A percentile compares a stretch with the other conserved stretches of the same genome.
Evolutionary conservation across 2,797 vertebrate genomes (phyloP).

Genomic region (Ibycter americanus): DNA sequence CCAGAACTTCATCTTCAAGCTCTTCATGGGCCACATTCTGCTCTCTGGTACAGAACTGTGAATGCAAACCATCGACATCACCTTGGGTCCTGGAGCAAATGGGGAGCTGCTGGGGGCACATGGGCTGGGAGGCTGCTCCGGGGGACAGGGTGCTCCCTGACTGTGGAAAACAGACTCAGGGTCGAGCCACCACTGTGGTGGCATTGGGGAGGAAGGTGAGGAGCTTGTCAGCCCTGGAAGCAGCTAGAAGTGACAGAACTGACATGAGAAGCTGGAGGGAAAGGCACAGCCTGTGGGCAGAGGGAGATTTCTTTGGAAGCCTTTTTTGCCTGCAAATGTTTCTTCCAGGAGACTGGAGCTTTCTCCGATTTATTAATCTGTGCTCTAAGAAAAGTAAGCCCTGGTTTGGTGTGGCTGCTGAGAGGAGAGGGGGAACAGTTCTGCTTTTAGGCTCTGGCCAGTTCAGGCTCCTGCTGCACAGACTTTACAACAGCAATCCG

Average conservation of each 20-base stretch:
- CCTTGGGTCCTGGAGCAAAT: not conserved
- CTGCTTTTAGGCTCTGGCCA: not conserved
- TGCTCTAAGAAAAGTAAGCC: not conserved
- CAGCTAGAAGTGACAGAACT: not conserved
- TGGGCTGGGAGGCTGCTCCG: not conserved
- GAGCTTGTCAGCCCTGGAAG: not conserved
- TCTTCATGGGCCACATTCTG: not conserved
- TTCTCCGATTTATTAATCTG: not conserved
- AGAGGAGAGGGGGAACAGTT: not conserved
- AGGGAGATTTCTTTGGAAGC: not conserved
- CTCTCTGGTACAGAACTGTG: not conserved
- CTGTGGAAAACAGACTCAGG: not conserved
- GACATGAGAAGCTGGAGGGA: not conserved
- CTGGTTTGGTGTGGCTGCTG: not conserved
- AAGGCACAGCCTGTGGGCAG: not conserved
- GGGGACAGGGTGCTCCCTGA: not conserved
- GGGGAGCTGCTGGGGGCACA: not conserved
- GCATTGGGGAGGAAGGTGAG: not conserved
- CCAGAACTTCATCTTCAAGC: not conserved
- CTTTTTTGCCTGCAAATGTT: accelerated
- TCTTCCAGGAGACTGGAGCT: not conserved
- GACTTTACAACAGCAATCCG: not conserved
- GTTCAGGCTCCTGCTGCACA: not conserved
- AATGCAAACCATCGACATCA: accelerated
- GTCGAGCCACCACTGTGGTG: accelerated